Evolutionary conservation across 2,113 vertebrate genomes (phyloP), one percentile per base, ranked within the genome.

Genomic region (Hemichromis elongatus): DNA sequence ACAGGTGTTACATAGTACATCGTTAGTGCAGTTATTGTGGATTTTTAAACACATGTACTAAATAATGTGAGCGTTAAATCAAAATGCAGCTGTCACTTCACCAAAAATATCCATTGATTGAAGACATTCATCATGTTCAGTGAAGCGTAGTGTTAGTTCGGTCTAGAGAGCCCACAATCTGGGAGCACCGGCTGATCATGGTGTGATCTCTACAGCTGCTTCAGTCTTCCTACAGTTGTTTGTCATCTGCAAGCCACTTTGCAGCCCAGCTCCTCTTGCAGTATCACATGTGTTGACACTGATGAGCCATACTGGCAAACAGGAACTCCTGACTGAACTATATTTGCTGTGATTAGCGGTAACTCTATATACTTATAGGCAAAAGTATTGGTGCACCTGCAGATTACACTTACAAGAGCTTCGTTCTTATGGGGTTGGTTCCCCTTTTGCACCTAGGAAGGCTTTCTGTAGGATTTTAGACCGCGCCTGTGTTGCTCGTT

Each of bases 401-500:
- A 42, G 35, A 0, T 6, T 21, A 68, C 63, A 68, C 37, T 2
- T 68, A 1, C 63, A 0, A n/a, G 0, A 42, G 37, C 63, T 24
- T 68, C 37, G 47, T 73, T 28, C 0, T 28, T 73, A 19, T 47
- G 0, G 14, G 16, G 3, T 47, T 30, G 24, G 9, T 47, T 47
- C 0, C 5, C 24, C 6, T 5, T 70, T 70, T 45, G 21, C 63
- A 68, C 12, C 37, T 16, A 4, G 24, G 0, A 28, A 5, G 55
- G 24, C 24, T 57, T 57, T 57, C 55, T 28, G 55, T 57, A 37
- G 16, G 28, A 21, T 3, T 66, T 0, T 40, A 35, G 61, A 24
- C 1, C 0, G 5, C 0, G 0, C 37, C 0, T 1, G 1, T 68
- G 37, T 24, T 42, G 63, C 9, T 14, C 21, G 16, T 42, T 26